Evolutionary conservation across 2,113 vertebrate genomes (phyloP), one percentile per base, ranked within the genome.

Genomic region (Macroglossus sobrinus): DNA sequence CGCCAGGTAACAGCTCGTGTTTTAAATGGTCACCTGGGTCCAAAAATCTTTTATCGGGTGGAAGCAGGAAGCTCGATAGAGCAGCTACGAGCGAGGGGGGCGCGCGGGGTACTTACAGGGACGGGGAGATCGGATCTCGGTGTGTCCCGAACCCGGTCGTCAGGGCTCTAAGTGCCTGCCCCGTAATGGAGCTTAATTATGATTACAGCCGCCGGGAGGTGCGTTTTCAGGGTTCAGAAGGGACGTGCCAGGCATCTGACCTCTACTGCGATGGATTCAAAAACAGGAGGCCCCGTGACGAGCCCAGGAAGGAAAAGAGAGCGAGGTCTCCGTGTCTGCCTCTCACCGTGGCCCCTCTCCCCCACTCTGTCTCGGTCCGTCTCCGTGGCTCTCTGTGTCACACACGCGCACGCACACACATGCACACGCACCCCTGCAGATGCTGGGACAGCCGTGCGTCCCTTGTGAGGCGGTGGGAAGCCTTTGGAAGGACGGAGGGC

Each of bases 21-120:
- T 97, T 87, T 89, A 95, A 92, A 81, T 33, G 86, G 33, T 74
- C 64, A 40, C 38, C 12, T 69, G 57, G 38, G 87, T 93, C 97
- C 97, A 97, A 95, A 86, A 86, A 95, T 97, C 97, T 97, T 90
- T 98, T 97, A 96, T 93, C 97, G 61, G 33, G 92, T 93, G 16
- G 75, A 95, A 96, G 76, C 90, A 53, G 53, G 97, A 93, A 98
- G 97, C 87, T 75, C 75, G 76, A 84, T 91, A 94, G 71, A 76
- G 68, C 59, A 71, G 84, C 33, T 93, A 30, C 40, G 28, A 40
- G 30, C 53, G 69, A 84, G 82, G 92, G 92, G 95, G 93, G 53
- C 82, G 47, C 12, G 47, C 12, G 35, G 80, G 53, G 92, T 80
- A 66, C 68, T 71, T 71, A 45, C 69, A 91, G 92, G 79, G 79